Conservation (phyloP, 2,888 invertebrate species). For the Lasiommata megera region DNA sequence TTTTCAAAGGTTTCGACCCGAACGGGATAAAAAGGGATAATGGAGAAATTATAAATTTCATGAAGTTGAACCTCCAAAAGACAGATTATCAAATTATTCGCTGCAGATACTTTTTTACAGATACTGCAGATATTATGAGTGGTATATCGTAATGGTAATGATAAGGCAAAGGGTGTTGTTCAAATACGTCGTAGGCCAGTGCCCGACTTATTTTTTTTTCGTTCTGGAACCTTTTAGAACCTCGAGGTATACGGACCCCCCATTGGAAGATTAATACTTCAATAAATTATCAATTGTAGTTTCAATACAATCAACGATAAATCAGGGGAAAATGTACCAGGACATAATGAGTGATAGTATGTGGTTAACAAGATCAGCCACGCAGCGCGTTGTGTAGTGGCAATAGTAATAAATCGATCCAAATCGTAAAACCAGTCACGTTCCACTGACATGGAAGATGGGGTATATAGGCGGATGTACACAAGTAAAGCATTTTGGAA, state of each 20-base stretch:
- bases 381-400: slow-evolving; percentile 4
- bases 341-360: not conserved
- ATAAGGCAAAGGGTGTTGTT: no score
- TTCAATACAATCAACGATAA: not conserved
- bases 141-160: no score
- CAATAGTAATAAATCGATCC: slow-evolving; percentile 10
- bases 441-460: slow-evolving; percentile 13
- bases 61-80: slow-evolving; percentile 8
- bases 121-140: not conserved
- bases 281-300: not conserved
- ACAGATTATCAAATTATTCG: slow-evolving; percentile 7
- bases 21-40: slow-evolving; percentile 9
- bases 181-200: no score
- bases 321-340: not conserved
- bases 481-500: no score
- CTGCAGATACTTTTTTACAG: not conserved
- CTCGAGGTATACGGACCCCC: no score
- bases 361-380: slow-evolving; percentile 2
- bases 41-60: slow-evolving; percentile 8
- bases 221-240: no score
- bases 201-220: no score
- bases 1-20: slow-evolving; percentile 3
- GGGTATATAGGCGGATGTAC: slow-evolving; percentile 6
- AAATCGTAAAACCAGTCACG: slow-evolving; percentile 23
- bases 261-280: no score